phyloP scores from a whole-genome alignment of 2,113 vertebrate genomes.

The Sapajus apella region DNA sequence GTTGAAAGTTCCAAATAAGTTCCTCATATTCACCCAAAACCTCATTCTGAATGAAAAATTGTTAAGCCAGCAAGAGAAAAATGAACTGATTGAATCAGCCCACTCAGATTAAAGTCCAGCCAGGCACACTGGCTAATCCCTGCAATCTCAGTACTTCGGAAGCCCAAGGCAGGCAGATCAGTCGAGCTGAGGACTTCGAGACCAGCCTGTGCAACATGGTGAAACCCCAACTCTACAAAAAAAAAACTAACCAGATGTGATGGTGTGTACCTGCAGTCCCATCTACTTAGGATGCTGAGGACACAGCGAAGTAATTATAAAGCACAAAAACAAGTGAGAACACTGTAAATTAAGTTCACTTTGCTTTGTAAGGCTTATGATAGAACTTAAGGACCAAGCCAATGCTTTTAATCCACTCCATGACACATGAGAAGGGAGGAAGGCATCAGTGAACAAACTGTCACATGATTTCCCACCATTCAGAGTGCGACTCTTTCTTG shows the following conservation, averaged over 20 bases:
- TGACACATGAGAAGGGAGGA: accelerated
- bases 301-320: background rate
- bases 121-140: background rate
- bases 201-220: no score
- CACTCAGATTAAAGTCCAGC: background rate
- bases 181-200: no score
- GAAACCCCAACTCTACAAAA: no score
- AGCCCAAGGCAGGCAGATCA: no score
- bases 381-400: background rate
- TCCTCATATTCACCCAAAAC: no score
- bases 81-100: background rate
- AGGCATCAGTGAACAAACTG: background rate
- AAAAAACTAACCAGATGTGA: no score
- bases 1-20: no score
- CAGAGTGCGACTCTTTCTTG: background rate
- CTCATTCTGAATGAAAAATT: background rate
- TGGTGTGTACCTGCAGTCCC: no score
- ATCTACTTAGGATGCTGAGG: no score
- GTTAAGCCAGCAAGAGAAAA: background rate
- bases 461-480: background rate
- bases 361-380: background rate
- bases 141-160: background rate
- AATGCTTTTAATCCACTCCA: background rate
- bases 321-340: background rate
- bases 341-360: background rate